Evolutionary conservation across 2,113 vertebrate species (phyloP), one percentile per base, ranked within the genome.

Genomic region (Chionis minor): DNA sequence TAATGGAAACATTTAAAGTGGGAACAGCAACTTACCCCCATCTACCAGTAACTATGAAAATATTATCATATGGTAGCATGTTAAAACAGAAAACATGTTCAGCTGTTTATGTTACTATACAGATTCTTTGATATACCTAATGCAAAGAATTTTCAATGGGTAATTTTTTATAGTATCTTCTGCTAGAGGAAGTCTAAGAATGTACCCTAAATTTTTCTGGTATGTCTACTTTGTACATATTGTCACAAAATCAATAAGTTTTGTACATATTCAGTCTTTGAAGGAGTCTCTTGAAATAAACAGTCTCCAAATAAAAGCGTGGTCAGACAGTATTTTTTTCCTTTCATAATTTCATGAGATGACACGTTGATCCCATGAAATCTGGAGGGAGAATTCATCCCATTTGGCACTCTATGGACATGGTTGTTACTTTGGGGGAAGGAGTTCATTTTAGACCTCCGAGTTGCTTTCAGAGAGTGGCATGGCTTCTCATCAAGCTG

Each of bases 1-100:
- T 83, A 92, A 89, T 67, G 28, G 51, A 81, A 88, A 44, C 23
- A 47, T 84, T 92, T 83, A 42, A 86, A 96, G 28, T 59, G 21
- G 45, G 32, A 91, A 67, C 32, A 67, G n/a, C 7, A 92, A 28
- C n/a, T 83, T 86, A 72, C 15, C 13, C 51, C 17, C 17, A 61
- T 19, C 40, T 78, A 83, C 59, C 6, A 88, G 59, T 19, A 78
- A 21, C 35, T 88, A 44, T 80, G 54, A 81, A 96, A 92, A 90
- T 70, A 56, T 45, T 74, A 38, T 72, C 21, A 45, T 70, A 32
- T 26, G 35, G 21, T 27, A 81, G 13, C 33, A 30, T 23, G 12
- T 28, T 81, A 54, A 71, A 70, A 73, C 14, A 80, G 30, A 78
- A 86, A 65, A 61, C 45, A 70, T 30, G 1, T 40, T 90, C 35